Conservation (phyloP, 2,888 invertebrate genomes). For the Pteria penguin region DNA sequence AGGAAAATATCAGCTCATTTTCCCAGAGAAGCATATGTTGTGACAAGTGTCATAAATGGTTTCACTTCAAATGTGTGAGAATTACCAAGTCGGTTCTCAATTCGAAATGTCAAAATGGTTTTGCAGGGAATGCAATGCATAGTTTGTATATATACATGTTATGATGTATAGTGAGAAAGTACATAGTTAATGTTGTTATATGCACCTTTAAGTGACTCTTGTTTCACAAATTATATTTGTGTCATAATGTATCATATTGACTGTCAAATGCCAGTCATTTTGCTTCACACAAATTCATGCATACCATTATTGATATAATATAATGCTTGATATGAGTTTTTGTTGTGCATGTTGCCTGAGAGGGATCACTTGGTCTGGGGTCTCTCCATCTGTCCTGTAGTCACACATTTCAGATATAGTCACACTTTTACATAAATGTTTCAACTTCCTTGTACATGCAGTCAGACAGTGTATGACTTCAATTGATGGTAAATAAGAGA, state of each 20-base stretch:
- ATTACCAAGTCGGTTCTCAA: neutral
- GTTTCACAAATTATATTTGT: no score
- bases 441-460: no score
- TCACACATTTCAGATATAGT: no score
- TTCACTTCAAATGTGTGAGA: conserved; percentile 14
- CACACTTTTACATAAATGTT: no score
- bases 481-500: no score
- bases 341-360: no score
- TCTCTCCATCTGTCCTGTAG: no score
- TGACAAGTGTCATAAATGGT: conserved; percentile 7
- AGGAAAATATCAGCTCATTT: neutral
- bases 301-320: neutral
- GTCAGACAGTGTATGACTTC: no score
- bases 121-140: neutral
- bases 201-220: neutral
- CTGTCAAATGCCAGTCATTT: no score
- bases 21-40: neutral
- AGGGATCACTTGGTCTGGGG: no score
- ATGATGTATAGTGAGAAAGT: neutral
- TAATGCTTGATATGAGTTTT: no score
- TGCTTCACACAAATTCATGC: neutral
- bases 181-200: neutral
- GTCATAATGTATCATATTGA: no score
- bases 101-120: neutral
- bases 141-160: neutral